Conservation (phyloP, 2,888 invertebrate genomes). For the Herminia tarsipennalis region DNA sequence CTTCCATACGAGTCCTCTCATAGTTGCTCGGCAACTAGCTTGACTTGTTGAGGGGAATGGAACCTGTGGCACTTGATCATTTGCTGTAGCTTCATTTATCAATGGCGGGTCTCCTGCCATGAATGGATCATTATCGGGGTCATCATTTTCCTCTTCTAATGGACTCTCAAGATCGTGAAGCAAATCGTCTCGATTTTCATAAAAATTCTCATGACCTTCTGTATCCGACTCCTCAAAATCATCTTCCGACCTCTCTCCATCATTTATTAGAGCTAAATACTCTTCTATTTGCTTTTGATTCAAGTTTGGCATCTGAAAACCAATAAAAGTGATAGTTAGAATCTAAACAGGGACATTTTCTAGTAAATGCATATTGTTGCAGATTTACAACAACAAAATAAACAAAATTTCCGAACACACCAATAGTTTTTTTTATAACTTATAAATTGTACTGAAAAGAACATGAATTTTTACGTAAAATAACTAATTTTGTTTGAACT, state of each 20-base stretch:
- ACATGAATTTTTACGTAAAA: constrained; percentile 45
- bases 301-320: constrained; percentile 43
- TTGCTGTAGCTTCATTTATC: constrained; percentile 43
- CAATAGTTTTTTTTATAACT: constrained; percentile 37
- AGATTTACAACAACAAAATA: constrained; percentile 40
- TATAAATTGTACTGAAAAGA: constrained; percentile 43
- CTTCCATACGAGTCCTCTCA: constrained; percentile 48
- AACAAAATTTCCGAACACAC: constrained; percentile 35
- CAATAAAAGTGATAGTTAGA: constrained; percentile 35
- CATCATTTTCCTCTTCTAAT: constrained; percentile 46
- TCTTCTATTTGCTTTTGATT: constrained; percentile 47
- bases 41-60: constrained; percentile 48
- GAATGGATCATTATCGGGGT: constrained; percentile 39
- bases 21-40: constrained; percentile 48
- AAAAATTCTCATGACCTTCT: constrained; percentile 44
- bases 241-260: constrained; percentile 47
- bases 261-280: constrained; percentile 47
- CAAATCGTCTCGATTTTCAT: constrained; percentile 47
- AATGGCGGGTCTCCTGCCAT: constrained; percentile 45
- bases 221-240: constrained; percentile 48
- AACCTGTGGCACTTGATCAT: constrained; percentile 46
- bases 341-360: constrained; percentile 36
- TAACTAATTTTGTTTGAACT: too few species aligned
- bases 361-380: constrained; percentile 36
- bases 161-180: constrained; percentile 48